phyloP scores from a whole-genome alignment of 2,888 invertebrate species.

The Omphaloscelis lunosa region DNA sequence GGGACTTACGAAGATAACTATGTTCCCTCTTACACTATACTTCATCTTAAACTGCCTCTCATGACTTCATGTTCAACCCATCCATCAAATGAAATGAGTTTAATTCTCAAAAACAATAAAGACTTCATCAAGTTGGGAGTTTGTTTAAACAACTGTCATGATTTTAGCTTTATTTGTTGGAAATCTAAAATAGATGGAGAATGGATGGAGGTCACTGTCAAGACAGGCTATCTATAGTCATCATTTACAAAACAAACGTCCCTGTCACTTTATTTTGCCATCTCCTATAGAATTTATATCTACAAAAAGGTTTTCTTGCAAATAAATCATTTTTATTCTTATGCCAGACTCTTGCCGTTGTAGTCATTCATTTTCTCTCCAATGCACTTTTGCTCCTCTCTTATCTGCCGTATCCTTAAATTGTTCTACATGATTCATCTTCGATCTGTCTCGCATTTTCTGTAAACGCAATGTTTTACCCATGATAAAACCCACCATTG shows the following conservation, averaged over 20 bases:
- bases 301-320: too few relatives aligned
- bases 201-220: background rate
- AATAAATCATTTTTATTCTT: background rate
- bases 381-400: background rate
- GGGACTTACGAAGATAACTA: constrained; percentile 60
- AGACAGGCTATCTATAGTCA: background rate
- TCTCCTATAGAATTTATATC: background rate
- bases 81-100: constrained; percentile 48
- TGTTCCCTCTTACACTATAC: constrained; percentile 59
- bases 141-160: background rate
- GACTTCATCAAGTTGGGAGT: background rate
- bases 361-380: background rate
- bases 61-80: constrained; percentile 38
- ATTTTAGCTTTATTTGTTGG: background rate
- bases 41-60: constrained; percentile 63
- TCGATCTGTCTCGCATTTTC: background rate
- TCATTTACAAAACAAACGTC: background rate
- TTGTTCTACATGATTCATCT: background rate
- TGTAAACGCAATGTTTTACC: constrained; percentile 5
- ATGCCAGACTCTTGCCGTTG: background rate
- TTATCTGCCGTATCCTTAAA: background rate
- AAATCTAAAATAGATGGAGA: background rate
- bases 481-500: background rate
- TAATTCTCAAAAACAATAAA: constrained; percentile 41
- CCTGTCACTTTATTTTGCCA: background rate